Percentiles rank a stretch among this genome's conserved stretches.
Evolutionary conservation across 2,888 invertebrate genomes (phyloP).

Genomic region (Scaeva pyrastri): DNA sequence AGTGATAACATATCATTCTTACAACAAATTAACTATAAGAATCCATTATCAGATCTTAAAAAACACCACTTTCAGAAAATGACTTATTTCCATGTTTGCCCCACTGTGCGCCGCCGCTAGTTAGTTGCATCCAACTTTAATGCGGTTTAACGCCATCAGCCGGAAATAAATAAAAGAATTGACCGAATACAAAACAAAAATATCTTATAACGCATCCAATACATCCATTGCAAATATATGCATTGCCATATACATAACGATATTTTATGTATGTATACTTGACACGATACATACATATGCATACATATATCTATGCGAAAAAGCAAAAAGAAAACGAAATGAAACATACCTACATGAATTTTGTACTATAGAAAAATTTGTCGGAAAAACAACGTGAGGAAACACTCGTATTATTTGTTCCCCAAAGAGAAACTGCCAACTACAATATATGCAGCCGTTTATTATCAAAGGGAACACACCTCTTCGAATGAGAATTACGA

Average conservation of each 20-base stretch:
- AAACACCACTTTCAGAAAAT: too few relatives aligned
- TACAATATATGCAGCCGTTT: conserved; percentile 76
- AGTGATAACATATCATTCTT: too few relatives aligned
- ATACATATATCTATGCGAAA: background rate
- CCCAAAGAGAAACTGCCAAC: conserved; percentile 74
- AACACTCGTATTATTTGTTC: conserved; percentile 75
- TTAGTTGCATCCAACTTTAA: conserved; percentile 46
- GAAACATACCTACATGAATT: conserved; percentile 11
- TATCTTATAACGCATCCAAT: conserved; percentile 36
- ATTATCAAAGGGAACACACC: conserved; percentile 77
- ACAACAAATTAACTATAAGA: too few relatives aligned
- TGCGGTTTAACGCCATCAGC: conserved; percentile 67
- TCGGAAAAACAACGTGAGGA: conserved; percentile 68
- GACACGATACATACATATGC: background rate
- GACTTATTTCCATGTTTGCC: too few relatives aligned
- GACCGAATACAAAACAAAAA: conserved; percentile 36
- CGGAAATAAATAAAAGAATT: conserved; percentile 73
- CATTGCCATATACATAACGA: too few relatives aligned
- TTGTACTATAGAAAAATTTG: conserved; percentile 68
- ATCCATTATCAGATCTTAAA: too few relatives aligned
- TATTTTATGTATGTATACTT: background rate
- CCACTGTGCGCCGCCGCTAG: background rate
- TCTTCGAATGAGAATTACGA: conserved; percentile 75
- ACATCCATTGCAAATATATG: conserved; percentile 38
- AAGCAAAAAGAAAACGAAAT: background rate